Evolutionary conservation across 1,140 invertebrate genomes (phyloP).

Genomic region (Saccostrea echinata): DNA sequence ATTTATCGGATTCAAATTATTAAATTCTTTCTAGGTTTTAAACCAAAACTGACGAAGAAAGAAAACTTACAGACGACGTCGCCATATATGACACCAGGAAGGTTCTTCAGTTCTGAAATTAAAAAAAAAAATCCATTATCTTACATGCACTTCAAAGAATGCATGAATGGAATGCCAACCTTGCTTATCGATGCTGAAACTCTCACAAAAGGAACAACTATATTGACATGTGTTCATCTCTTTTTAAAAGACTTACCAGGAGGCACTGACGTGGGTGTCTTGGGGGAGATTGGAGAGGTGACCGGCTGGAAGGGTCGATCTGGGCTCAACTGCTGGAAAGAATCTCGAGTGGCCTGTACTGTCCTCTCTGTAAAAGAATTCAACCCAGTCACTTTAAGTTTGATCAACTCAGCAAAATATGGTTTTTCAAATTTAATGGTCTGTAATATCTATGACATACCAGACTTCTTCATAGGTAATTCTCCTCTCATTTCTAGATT

Average conservation of each 20-base stretch:
- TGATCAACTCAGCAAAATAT: neutral
- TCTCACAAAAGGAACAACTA: neutral
- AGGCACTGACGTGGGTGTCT: constrained; percentile 2
- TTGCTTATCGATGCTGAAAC: neutral
- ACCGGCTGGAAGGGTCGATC: constrained; percentile 49
- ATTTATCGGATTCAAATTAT: too few relatives aligned
- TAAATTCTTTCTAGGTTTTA: too few relatives aligned
- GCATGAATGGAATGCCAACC: neutral
- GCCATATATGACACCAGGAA: constrained; percentile 41
- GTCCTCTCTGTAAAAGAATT: constrained; percentile 34
- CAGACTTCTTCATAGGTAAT: constrained; percentile 40
- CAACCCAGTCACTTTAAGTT: neutral
- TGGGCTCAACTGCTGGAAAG: constrained; percentile 43
- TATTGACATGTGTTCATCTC: neutral
- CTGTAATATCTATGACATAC: constrained; percentile 14
- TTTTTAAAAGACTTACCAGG: neutral
- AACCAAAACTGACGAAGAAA: neutral
- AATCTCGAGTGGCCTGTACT: neutral
- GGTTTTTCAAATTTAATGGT: neutral
- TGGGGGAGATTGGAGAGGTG: constrained; percentile 42
- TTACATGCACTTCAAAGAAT: neutral
- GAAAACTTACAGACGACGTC: constrained; percentile 49
- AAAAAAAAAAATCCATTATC: neutral
- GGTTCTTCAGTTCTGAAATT: constrained; percentile 36
- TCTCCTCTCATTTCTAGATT: constrained; percentile 44